These are phyloP conservation scores for Hipparchia sbordonii DNA, from an alignment of 2,888 invertebrate species.

Conservation along the genomic window DNA sequence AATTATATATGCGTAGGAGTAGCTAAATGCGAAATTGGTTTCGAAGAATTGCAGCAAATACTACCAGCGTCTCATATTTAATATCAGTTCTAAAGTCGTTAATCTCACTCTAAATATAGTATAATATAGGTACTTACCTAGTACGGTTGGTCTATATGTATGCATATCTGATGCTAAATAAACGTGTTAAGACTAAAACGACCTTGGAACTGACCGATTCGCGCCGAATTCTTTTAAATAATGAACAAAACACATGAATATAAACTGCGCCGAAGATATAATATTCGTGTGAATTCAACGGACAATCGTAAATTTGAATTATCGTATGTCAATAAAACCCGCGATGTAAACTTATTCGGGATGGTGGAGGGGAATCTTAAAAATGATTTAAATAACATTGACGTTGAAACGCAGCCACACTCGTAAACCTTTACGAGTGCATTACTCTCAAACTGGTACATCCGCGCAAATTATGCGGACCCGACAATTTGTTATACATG, in stretches of 20 bases:
- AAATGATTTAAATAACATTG: conserved; percentile 72
- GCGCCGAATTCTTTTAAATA: conserved; percentile 33
- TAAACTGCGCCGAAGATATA: conserved; percentile 29
- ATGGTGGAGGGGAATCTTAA: conserved; percentile 53
- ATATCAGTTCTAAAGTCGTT: conserved; percentile 7
- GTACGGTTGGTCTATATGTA: not conserved
- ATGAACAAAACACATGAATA: conserved; percentile 30
- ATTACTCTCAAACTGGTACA: conserved; percentile 73
- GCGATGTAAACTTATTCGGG: conserved; percentile 52
- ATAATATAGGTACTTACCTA: not conserved
- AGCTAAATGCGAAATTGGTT: conserved; percentile 73
- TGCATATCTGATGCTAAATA: conserved; percentile 16
- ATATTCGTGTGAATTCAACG: conserved; percentile 50
- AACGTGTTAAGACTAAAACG: conserved; percentile 21
- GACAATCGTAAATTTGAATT: conserved; percentile 62
- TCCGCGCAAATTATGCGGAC: conserved; percentile 59
- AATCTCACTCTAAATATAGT: conserved; percentile 5
- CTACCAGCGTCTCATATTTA: conserved; percentile 13
- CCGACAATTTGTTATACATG: conserved; percentile 34
- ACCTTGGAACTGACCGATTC: conserved; percentile 36
- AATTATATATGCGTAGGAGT: conserved; percentile 69
- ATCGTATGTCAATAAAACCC: conserved; percentile 61
- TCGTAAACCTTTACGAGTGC: conserved; percentile 80
- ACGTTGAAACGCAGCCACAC: conserved; percentile 63
- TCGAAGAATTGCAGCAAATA: conserved; percentile 66